Base-by-base conservation (phyloP, 2,888 invertebrate genomes). In the Noctua comes region DNA sequence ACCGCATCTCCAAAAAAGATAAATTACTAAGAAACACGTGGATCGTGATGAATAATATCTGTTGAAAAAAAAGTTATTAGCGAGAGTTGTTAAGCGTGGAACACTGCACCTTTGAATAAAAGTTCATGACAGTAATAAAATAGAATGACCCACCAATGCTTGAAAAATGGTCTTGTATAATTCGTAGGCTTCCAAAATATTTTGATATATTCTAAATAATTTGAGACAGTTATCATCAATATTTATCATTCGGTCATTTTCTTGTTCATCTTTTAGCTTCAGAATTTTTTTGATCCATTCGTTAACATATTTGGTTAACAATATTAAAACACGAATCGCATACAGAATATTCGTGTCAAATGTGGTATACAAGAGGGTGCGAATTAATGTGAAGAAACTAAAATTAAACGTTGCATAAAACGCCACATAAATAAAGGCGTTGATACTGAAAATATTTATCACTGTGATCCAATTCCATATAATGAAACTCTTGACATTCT, bases 111-210 rank as follows among this genome's bases (percentile, higher is more conserved):
- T 51, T 10, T n/a, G 13, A 13, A 24, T 57, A 57, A 57, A 57
- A 57, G 2, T 2, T 27, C n/a, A 27, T 27, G 11, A 59, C 13
- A 27, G 27, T 16, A 0, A 27, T 27, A 27, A 27, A 7, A 59
- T 27, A 27, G 2, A 27, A 59, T 59, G 7, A 64, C 64, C 5
- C 64, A 64, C 64, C 64, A 36, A 64, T 6, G 36, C 36, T 36
- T 64, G 64, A 64, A 64, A 64, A 64, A 64, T 27, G 1, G 5
- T 13, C 64, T 64, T 64, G 64, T 36, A 64, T 4, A 64, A 24
- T 36, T 64, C 40, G 36, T 36, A 64, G 21, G 80, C 76, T 11
- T 82, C 57, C 16, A 82, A n/a, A 65, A 87, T 82, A 57, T 78
- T 73, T 46, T 69, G 36, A 27, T 77, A 86, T 27, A 65, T 66